A percentile compares a stretch with the other conserved stretches of the same genome.
phyloP scores from a whole-genome alignment of 2,797 vertebrate species.

The Pseudochirops corinnae region DNA sequence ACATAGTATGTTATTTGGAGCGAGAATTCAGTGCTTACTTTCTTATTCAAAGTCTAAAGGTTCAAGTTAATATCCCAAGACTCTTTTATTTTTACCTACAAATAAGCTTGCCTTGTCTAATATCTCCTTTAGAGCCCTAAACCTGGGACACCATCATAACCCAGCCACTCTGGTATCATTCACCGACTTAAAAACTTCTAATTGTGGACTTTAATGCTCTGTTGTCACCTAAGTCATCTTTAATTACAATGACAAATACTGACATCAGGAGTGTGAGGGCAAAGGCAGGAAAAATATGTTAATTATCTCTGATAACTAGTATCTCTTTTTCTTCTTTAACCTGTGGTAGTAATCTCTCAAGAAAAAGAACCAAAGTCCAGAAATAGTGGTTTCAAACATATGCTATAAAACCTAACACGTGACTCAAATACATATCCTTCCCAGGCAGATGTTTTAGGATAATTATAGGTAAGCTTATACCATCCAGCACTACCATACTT shows the following conservation, averaged over 20 bases:
- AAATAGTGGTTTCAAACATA: neutral
- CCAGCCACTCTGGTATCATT: neutral
- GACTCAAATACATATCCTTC: neutral
- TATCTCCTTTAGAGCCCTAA: neutral
- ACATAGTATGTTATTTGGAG: neutral
- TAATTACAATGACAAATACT: neutral
- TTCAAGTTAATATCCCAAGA: constrained; percentile 41
- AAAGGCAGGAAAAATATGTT: neutral
- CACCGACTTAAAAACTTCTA: constrained; percentile 19
- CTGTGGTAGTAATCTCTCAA: neutral
- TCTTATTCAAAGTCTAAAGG: constrained; percentile 3
- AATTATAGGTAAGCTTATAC: neutral
- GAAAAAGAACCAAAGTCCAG: neutral
- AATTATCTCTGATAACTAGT: neutral
- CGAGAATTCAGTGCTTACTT: neutral
- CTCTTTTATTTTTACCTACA: constrained; percentile 10
- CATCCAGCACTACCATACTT: neutral
- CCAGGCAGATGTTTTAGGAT: neutral
- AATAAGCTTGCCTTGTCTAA: constrained; percentile 8
- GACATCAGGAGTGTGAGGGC: neutral
- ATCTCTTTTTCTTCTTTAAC: neutral
- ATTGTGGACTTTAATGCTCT: neutral
- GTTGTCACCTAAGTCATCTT: neutral
- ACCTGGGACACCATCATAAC: neutral
- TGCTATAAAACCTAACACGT: neutral